A percentile compares a stretch with the other conserved stretches of the same genome.
phyloP scores from a whole-genome alignment of 2,888 invertebrate genomes.

The Drosophila sordidula region DNA sequence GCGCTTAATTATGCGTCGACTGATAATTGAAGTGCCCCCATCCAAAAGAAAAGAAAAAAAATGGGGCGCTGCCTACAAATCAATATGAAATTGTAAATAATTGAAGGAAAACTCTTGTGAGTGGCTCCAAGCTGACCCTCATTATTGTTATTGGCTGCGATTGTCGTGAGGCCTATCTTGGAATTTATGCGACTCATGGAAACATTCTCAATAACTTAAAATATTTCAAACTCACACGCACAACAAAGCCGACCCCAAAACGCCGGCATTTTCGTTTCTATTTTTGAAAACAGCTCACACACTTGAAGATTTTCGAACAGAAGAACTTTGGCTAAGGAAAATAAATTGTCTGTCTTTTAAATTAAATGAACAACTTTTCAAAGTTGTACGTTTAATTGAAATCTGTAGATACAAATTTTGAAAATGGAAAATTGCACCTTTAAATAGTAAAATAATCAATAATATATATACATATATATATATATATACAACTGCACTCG shows the following conservation, averaged over 20 bases:
- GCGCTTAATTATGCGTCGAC: slow-evolving; percentile 49
- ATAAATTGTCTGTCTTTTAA: slow-evolving; percentile 32
- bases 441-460: slow-evolving; percentile 9
- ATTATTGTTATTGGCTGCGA: slow-evolving; percentile 53
- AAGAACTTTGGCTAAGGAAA: slow-evolving; percentile 9
- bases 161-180: slow-evolving; percentile 55
- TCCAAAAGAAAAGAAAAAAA: neutral
- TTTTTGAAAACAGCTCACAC: slow-evolving; percentile 42
- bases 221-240: slow-evolving; percentile 16
- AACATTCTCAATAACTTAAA: slow-evolving; percentile 63
- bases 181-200: slow-evolving; percentile 52
- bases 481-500: neutral
- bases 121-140: slow-evolving; percentile 59
- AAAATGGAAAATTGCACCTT: slow-evolving; percentile 8
- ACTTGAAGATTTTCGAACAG: slow-evolving; percentile 39
- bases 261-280: slow-evolving; percentile 40
- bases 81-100: slow-evolving; percentile 75
- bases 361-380: slow-evolving; percentile 43
- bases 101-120: slow-evolving; percentile 42
- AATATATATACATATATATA: slow-evolving; percentile 11
- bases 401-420: slow-evolving; percentile 13
- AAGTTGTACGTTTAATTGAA: slow-evolving; percentile 23
- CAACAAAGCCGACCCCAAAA: slow-evolving; percentile 29
- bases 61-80: slow-evolving; percentile 46
- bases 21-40: slow-evolving; percentile 53